Evolutionary conservation across 2,888 invertebrate genomes (phyloP).

Genomic region (Drosophila sordidapex): DNA sequence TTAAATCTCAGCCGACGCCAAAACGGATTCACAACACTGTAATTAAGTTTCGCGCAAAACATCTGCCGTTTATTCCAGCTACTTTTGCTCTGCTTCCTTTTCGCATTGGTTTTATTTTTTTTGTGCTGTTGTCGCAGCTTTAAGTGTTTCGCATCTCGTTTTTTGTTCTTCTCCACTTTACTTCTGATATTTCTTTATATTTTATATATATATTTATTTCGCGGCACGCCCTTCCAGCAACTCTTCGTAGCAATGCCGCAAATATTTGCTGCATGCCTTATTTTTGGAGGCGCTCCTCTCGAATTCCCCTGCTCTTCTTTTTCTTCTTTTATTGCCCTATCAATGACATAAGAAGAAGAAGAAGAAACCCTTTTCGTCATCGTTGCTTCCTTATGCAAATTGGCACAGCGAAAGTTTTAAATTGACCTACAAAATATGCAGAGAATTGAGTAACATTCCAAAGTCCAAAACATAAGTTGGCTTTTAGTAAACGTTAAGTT

Average conservation of each 20-base stretch:
- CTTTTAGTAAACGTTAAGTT: constrained; percentile 21
- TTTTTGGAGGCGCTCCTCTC: not conserved
- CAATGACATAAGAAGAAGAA: constrained; percentile 30
- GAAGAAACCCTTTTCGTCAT: constrained; percentile 20
- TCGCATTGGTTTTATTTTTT: constrained; percentile 11
- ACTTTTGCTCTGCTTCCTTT: constrained; percentile 15
- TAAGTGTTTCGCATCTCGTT: constrained; percentile 53
- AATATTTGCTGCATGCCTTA: constrained; percentile 70
- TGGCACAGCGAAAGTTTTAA: constrained; percentile 23
- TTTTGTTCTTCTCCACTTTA: not conserved
- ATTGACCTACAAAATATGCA: not conserved
- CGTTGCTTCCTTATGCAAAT: constrained; percentile 58
- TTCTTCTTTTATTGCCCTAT: constrained; percentile 27
- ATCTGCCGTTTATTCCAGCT: constrained; percentile 62
- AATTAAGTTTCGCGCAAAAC: constrained; percentile 76
- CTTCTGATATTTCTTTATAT: constrained; percentile 7
- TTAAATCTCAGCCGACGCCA: constrained; percentile 70
- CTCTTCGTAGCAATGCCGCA: constrained; percentile 55
- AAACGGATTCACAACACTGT: constrained; percentile 62
- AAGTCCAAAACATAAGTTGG: constrained; percentile 3
- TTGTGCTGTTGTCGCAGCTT: constrained; percentile 50
- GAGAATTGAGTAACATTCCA: constrained; percentile 18
- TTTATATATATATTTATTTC: constrained; percentile 37
- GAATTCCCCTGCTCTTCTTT: constrained; percentile 8
- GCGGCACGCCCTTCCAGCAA: constrained; percentile 73